Conservation (phyloP, 2,797 vertebrate species). For the Galago senegalensis region DNA sequence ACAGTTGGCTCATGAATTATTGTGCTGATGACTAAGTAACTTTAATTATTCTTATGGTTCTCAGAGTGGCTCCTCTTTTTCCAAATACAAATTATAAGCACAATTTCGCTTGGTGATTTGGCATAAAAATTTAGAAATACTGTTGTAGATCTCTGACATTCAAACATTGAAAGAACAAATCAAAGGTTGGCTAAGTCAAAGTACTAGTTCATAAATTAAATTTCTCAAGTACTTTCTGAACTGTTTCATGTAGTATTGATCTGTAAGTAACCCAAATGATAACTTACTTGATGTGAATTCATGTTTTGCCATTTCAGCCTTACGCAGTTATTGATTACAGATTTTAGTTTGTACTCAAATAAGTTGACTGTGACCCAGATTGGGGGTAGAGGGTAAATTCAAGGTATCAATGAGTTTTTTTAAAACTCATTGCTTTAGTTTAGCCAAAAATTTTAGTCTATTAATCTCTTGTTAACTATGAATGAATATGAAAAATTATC, state of each 20-base stretch:
- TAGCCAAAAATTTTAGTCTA: background rate
- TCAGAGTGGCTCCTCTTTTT: background rate
- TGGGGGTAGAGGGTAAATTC: background rate
- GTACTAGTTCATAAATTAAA: slow-evolving; percentile 40
- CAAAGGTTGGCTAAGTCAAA: background rate
- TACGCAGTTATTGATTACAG: background rate
- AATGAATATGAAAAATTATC: background rate
- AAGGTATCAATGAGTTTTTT: background rate
- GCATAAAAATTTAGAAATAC: slow-evolving; percentile 29
- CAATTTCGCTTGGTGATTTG: background rate
- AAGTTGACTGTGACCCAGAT: background rate
- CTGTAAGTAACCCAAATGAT: slow-evolving; percentile 53
- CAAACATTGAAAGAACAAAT: slow-evolving; percentile 28
- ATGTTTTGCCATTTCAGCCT: slow-evolving; percentile 6
- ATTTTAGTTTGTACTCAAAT: slow-evolving; percentile 19
- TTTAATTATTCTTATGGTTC: slow-evolving; percentile 5
- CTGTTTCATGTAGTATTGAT: slow-evolving; percentile 44
- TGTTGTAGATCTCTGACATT: background rate
- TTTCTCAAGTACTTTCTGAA: slow-evolving; percentile 53
- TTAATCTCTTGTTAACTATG: background rate
- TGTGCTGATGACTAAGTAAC: background rate
- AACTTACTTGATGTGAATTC: background rate
- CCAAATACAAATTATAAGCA: background rate
- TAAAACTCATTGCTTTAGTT: background rate
- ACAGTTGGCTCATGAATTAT: background rate